Base-by-base conservation (phyloP, 2,797 vertebrate species). In the Mus caroli region DNA sequence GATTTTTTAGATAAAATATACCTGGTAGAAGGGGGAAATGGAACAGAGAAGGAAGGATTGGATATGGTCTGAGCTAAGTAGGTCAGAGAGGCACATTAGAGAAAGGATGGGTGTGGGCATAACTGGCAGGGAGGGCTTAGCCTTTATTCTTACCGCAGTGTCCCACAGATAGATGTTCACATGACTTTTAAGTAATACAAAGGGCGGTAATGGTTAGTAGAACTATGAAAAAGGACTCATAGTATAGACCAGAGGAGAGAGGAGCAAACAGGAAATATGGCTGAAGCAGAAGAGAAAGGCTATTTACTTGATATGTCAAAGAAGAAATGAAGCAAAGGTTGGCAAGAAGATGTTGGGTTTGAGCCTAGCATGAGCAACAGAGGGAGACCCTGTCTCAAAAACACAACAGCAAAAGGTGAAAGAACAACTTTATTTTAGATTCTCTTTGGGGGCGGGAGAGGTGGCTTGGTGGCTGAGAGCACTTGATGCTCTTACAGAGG, bases 231-330 rank as follows among this genome's bases (percentile, higher is more conserved):
- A 50, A 67, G n/a, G 71, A 14, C 24, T 52, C 17, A 10, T 22
- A 19, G 15, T 85, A 9, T 20, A 56, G 56, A 89, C 50, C 34
- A 37, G n/a, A 60, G 43, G 64, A 56, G 22, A 22, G 58, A 34
- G 56, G n/a, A 92, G 22, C 76, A 90, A 79, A 26, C 3, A 46
- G 86, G 64, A 88, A 94, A 54, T 56, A 34, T 37, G n/a, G 12
- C 64, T 82, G 83, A 46, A 82, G 3, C 20, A 93, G 54, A 93
- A 1, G 60, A 83, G 91, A 73, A 87, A 95, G 69, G n/a, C 40
- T 9, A 28, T 20, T 88, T 58, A 43, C 37, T 22, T 58, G 64
- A 56, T 73, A 34, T 87, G 37, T 75, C 69, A 34, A 43, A 58
- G 67, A 71, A 87, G 50, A 58, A 75, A 71, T 71, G 17, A 6